Base-by-base conservation (phyloP, 2,797 vertebrate species). In the Poecile montanus region DNA sequence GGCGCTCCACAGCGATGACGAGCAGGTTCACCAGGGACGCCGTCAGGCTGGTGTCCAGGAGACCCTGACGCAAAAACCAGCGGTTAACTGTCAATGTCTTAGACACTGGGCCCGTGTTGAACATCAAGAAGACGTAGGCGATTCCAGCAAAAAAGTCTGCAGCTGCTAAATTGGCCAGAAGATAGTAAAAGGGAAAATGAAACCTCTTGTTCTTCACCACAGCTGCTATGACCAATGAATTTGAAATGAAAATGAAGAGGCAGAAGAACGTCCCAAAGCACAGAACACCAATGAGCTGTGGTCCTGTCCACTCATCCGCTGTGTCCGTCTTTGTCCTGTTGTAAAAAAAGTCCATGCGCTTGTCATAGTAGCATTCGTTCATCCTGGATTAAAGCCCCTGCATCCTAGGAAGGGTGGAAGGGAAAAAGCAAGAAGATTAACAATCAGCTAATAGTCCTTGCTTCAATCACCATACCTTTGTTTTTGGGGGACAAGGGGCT, bases 121-220 rank as follows among this genome's bases (percentile, higher is more conserved):
- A 99, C 99, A 99, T 99, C 95, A 99, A 97, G 97, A 99, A 99
- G 16, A 99, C 98, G 7, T 99, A 99, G 3, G 99, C 99, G 30
- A 99, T 99, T 21, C 99, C 99, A 13, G 99, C 99, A 54, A 99
- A 98, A 96, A 99, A 99, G 97, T 99, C 99, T 5, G 99, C 99
- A 61, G 99, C 99, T 3, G 99, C 99, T 2, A 99, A 98, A 75
- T 99, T 99, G 96, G 99, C 97, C 36, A 99, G 98, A 51, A 99
- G 98, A 89, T 99, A 99, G 96, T 99, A 99, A 97, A 99, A 99
- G 8, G 99, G 99, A 77, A 98, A 99, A 94, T 99, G 99, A 94
- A 99, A 99, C 80, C 98, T 98, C 95, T 98, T 98, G 97, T 99
- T 99, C 94, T 98, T 99, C 94, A 99, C 97, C 85, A 99, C 98